Evolutionary conservation across 2,888 invertebrate genomes (phyloP), one percentile per base, ranked within the genome.

Genomic region (Watsonalla binaria): DNA sequence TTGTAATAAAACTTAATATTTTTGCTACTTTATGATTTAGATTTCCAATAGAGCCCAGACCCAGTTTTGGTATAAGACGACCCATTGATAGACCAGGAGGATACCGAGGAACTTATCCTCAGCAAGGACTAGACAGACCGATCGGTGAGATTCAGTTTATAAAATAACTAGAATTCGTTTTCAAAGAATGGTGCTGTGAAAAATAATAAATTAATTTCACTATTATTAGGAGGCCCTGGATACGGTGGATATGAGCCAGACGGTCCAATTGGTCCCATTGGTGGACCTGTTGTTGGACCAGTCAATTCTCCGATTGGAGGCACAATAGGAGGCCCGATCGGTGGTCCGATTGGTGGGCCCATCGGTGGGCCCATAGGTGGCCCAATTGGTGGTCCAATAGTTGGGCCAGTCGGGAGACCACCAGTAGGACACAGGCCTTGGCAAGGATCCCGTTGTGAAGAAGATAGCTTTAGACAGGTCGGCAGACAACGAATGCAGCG

Each of bases 381-480:
- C 8, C 77, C 81, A 2, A 66, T 83, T 2, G 87, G 84, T 2
- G 84, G 84, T 0, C 86, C 84, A 0, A 63, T 78, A 48, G 77
- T 74, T 53, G 61, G 69, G 33, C 82, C 83, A 42, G 73, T 82
- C 2, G 87, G 77, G 8, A 76, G 83, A 51, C 86, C 85, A 9
- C 79, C 82, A 14, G 65, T 82, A 6, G 82, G 82, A 15, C 79
- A 82, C 49, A 68, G 89, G 58, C 84, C 88, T 6, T 84, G 86
- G 86, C 86, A 88, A 70, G 86, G 90, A 54, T 92, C 93, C 0
- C 92, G 96, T 60, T 97, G 97, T 74, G 96, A 96, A 66, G 96
- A 96, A 54, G 96, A 96, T 69, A 94, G 94, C 72, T 97, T 96
- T 77, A 94, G 95, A 78, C 96, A 96, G 90, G 93, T 96, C 34